phyloP scores from a whole-genome alignment of 2,888 invertebrate genomes.

The Nebria brevicollis region DNA sequence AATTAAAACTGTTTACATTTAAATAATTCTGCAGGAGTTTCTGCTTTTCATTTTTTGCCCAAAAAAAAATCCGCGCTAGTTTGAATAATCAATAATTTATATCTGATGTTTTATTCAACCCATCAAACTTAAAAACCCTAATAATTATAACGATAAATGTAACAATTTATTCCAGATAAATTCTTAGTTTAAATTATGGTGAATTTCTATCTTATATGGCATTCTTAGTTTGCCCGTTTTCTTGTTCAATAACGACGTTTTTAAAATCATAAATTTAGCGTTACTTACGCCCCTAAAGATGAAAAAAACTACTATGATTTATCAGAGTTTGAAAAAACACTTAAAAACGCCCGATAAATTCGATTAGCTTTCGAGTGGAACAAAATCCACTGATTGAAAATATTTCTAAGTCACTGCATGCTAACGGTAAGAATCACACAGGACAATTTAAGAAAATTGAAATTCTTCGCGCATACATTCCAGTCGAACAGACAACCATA shows the following conservation, averaged over 20 bases:
- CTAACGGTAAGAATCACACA: not conserved
- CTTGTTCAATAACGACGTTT: not conserved
- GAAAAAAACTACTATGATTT: not conserved
- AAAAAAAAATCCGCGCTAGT: no score
- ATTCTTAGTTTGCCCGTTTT: not conserved
- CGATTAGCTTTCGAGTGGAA: not conserved
- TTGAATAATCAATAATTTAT: no score
- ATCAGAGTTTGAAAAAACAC: not conserved
- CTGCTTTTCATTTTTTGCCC: no score
- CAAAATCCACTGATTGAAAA: conserved; percentile 8
- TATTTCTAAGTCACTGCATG: not conserved
- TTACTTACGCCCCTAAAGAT: not conserved
- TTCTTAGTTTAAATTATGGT: not conserved
- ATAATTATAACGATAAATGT: no score
- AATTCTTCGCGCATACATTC: not conserved
- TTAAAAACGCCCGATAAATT: conserved; percentile 3
- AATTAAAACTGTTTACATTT: no score
- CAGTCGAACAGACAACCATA: not conserved
- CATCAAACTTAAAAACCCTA: no score
- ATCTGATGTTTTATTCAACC: no score
- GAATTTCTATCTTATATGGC: not conserved
- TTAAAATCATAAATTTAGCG: not conserved
- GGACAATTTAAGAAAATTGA: not conserved
- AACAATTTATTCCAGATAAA: no score
- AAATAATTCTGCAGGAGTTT: no score